phyloP scores from a whole-genome alignment of 1,140 invertebrate genomes.

The Achroia grisella region DNA sequence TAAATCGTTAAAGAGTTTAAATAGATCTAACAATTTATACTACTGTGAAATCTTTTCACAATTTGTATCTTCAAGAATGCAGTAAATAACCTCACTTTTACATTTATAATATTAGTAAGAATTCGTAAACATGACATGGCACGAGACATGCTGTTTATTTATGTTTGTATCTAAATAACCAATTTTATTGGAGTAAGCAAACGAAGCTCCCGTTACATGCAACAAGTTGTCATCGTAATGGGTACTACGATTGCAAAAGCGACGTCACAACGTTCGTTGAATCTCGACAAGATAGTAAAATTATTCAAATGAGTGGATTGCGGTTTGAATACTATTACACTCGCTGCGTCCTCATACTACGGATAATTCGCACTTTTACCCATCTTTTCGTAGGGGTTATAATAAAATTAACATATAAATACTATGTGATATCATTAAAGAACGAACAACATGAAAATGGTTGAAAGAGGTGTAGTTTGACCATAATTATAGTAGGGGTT shows the following conservation, averaged over 20 bases:
- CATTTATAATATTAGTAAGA: too few relatives aligned
- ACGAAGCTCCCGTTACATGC: slow-evolving; percentile 1
- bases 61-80: too few relatives aligned
- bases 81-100: too few relatives aligned
- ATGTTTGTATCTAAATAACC: too few relatives aligned
- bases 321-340: slow-evolving; percentile 32
- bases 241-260: slow-evolving; percentile 9
- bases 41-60: too few relatives aligned
- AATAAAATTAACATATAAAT: slow-evolving; percentile 65
- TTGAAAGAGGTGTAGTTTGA: too few relatives aligned
- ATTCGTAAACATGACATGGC: too few relatives aligned
- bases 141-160: too few relatives aligned
- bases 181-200: too few relatives aligned
- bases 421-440: slow-evolving; percentile 13
- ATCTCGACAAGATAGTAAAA: slow-evolving; percentile 40
- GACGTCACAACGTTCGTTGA: slow-evolving; percentile 12
- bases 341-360: slow-evolving; percentile 15
- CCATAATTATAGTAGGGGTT: too few relatives aligned
- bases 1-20: too few relatives aligned
- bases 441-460: slow-evolving; percentile 18
- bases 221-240: slow-evolving; percentile 19
- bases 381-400: slow-evolving; percentile 47
- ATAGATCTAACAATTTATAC: too few relatives aligned
- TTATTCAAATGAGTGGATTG: slow-evolving; percentile 55
- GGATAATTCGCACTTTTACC: slow-evolving; percentile 55